Base-by-base conservation (phyloP, 2,888 invertebrate genomes). In the Nemapogon koenigi region DNA sequence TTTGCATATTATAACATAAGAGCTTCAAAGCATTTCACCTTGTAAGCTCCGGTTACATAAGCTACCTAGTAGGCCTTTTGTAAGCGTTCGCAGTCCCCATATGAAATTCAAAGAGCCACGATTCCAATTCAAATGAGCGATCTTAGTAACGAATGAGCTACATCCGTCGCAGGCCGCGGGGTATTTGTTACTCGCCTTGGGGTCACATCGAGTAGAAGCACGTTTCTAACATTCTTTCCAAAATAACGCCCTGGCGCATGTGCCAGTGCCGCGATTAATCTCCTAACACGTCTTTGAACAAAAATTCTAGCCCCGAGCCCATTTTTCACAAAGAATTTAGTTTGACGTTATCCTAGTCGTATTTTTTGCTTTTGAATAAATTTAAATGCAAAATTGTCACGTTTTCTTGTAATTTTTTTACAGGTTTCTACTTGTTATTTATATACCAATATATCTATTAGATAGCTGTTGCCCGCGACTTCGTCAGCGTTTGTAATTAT, bases 191-290 rank as follows among this genome's bases (percentile, higher is more conserved):
- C 33, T 8, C 33, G 33, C 33, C 33, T 33, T 17, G 33, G 33
- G 70, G 69, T 69, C 72, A n/a, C n/a, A 66, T 52, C 54, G 49
- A 16, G 16, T 61, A 59, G 69, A 65, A 68, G 71, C 72, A 72
- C 72, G 72, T 71, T 70, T 70, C 55, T 48, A 47, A 55, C 72
- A 72, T 73, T 73, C 71, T 67, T 73, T 69, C 62, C 63, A 49
- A 71, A 70, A 71, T 69, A 71, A 67, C 69, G 61, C 62, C 62
- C 67, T 57, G 59, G 61, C 60, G 60, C 62, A 62, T 68, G 62
- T 65, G 67, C 59, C 53, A 51, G 56, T 54, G 51, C 53, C 50
- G 40, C 62, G 62, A 73, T 73, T 71, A 70, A 73, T 73, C 70
- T 67, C 68, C 61, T 68, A 66, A 69, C 70, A 70, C 28, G 28